Evolutionary conservation across 2,797 vertebrate species (phyloP).

Genomic region (Acipenser oxyrinchus): DNA sequence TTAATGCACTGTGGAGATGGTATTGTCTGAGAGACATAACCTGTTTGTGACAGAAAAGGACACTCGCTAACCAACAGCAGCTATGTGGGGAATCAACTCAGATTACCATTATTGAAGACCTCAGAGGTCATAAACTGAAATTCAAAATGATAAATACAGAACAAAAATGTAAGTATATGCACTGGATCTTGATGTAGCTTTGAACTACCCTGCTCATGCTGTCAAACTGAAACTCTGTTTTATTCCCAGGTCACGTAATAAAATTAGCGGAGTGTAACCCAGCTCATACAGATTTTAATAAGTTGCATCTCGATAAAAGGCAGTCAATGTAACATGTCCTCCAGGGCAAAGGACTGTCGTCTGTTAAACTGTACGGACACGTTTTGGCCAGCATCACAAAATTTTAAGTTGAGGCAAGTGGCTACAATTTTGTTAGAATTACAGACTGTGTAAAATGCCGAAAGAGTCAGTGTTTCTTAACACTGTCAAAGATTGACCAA

Average conservation of each 20-base stretch:
- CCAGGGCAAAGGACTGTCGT: too few species aligned
- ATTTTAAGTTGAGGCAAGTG: too few species aligned
- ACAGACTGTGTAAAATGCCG: too few species aligned
- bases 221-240: slow-evolving; percentile 42
- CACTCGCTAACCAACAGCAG: slow-evolving; percentile 42
- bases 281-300: slow-evolving; percentile 40
- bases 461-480: too few species aligned
- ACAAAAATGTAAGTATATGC: slow-evolving; percentile 40
- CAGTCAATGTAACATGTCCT: slow-evolving; percentile 1
- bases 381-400: too few species aligned
- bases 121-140: slow-evolving; percentile 23
- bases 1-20: slow-evolving; percentile 42
- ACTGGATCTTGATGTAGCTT: slow-evolving; percentile 51
- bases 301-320: slow-evolving; percentile 49
- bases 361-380: too few species aligned
- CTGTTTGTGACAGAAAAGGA: slow-evolving; percentile 57
- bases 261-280: slow-evolving; percentile 48
- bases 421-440: too few species aligned
- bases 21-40: slow-evolving; percentile 49
- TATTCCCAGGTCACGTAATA: slow-evolving; percentile 36
- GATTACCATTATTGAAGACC: slow-evolving; percentile 39
- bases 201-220: slow-evolving; percentile 38
- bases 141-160: slow-evolving; percentile 34
- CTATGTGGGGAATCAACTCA: slow-evolving; percentile 30
- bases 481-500: too few species aligned